These are phyloP conservation scores for Vireo griseus DNA, from an alignment of 2,797 vertebrate genomes.

Conservation along the genomic window DNA sequence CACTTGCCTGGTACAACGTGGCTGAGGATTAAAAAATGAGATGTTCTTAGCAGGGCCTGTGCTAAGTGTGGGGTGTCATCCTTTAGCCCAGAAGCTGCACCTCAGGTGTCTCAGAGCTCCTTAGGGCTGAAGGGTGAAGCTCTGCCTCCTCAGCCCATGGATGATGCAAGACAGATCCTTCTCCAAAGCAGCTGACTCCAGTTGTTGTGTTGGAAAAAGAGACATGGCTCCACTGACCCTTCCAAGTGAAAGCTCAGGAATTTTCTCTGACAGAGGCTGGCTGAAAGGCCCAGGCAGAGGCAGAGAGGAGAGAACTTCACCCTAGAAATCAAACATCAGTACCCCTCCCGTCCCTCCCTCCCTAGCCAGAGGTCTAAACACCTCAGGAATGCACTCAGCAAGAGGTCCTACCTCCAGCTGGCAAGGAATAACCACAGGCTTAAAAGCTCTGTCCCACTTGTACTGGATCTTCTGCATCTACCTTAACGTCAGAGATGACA, in stretches of 20 bases:
- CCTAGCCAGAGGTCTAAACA: neutral
- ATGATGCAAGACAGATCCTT: neutral
- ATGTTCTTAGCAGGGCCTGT: neutral
- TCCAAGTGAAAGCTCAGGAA: neutral
- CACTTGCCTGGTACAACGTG: neutral
- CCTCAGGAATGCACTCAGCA: neutral
- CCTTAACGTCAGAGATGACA: conserved; percentile 4
- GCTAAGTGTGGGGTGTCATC: neutral
- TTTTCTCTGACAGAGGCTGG: neutral
- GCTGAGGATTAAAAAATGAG: neutral
- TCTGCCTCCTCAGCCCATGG: neutral
- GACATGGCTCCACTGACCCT: neutral
- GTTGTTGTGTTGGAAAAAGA: neutral
- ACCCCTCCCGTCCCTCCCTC: neutral
- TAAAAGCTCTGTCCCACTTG: neutral
- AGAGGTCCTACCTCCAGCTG: neutral
- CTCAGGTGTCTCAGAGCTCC: neutral
- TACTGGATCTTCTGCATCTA: neutral
- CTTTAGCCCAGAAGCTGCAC: neutral
- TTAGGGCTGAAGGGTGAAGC: neutral
- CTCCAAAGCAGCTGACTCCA: neutral
- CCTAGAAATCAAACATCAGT: neutral
- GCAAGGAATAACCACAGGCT: neutral
- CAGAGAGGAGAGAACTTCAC: neutral
- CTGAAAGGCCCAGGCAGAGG: neutral